phyloP scores from a whole-genome alignment of 2,113 vertebrate genomes.

The Excalfactoria chinensis region DNA sequence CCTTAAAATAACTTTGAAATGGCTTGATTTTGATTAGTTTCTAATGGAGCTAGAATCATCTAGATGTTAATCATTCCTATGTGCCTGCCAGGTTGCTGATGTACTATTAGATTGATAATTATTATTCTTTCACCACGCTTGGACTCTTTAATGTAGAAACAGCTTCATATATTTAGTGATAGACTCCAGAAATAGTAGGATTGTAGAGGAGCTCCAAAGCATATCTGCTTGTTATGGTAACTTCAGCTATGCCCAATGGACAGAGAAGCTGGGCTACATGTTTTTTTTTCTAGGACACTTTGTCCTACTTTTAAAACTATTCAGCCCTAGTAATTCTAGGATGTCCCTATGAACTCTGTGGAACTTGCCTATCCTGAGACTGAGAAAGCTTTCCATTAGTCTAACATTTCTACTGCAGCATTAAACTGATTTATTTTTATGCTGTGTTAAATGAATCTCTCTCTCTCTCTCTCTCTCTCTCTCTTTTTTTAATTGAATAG shows the following conservation, averaged over 20 bases:
- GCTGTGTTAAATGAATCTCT: not conserved
- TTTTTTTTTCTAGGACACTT: not conserved
- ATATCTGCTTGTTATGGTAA: not conserved
- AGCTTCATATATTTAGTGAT: not conserved
- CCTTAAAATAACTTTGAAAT: conserved; percentile 53
- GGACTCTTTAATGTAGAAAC: not conserved
- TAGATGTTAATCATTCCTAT: conserved; percentile 22
- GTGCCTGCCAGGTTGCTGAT: not conserved
- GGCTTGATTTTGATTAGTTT: conserved; percentile 48
- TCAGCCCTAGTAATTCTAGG: not conserved
- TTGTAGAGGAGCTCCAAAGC: not conserved
- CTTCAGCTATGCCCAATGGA: not conserved
- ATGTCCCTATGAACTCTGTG: not conserved
- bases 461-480: fast-evolving
- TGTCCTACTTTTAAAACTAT: not conserved
- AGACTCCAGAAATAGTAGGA: not conserved
- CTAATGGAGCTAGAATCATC: conserved; percentile 15
- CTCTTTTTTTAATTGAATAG: too few species aligned
- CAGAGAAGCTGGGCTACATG: not conserved
- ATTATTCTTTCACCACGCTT: not conserved
- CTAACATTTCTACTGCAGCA: not conserved
- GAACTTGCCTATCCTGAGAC: not conserved
- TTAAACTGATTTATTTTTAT: not conserved
- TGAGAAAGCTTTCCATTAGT: not conserved
- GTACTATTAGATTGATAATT: not conserved